Evolutionary conservation across 2,888 invertebrate species (phyloP), one percentile per base, ranked within the genome.

Genomic region (Eupithecia pulchellata): DNA sequence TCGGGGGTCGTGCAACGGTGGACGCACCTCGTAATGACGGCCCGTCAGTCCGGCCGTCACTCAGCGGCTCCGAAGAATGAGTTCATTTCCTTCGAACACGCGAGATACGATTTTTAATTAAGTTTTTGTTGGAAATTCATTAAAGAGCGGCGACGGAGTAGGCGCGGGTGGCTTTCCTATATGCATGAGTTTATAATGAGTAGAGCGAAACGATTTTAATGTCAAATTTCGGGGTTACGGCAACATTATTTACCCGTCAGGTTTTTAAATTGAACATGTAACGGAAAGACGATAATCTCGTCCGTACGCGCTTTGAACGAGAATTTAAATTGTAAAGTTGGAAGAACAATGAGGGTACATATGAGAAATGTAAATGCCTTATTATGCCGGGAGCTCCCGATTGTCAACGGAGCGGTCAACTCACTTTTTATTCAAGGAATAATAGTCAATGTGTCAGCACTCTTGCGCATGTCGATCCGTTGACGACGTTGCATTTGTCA

Each of bases 111-210:
- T 93, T 93, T 94, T 94, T 93, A 94, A 94, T 94, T 94, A 94
- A 92, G 93, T 93, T 93, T 94, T 93, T 93, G 93, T 92, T 93
- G 90, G 90, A 93, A 94, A 92, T 90, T 91, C 92, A 93, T 93
- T 92, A 92, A 89, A 89, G 84, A 87, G 85, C 89, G 83, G 83
- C 88, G 87, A 88, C 86, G 67, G 57, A 42, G 87, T 83, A 85
- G 86, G 83, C 83, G 84, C 83, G 85, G 84, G 84, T 84, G 86
- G 83, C 83, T 86, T 84, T 87, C 83, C 80, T 82, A 82, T 87
- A 90, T 90, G 89, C 91, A 89, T 90, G 90, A 81, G 84, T 89
- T 62, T 34, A 62, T 93, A 92, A 93, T 91, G 91, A 92, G 86
- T 69, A 39, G 58, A 68, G 47, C 85, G 82, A 85, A 86, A 85